Percentiles rank a stretch among this genome's conserved stretches.
Conservation (phyloP, 2,113 vertebrate species). For the Sprattus sprattus region DNA sequence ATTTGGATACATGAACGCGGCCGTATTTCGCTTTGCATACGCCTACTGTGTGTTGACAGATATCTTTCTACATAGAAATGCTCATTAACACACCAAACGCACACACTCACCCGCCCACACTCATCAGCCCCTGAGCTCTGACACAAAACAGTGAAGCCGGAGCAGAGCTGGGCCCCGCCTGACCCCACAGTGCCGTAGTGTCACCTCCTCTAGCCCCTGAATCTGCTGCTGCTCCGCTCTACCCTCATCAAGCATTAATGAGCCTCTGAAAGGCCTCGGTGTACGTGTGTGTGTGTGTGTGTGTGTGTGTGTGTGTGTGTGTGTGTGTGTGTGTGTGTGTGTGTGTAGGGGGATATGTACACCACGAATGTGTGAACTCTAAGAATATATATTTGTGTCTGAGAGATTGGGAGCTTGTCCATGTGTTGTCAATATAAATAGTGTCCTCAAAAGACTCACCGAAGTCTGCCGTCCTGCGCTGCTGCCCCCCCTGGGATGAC, state of each 20-base stretch:
- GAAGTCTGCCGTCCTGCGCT: slow-evolving; percentile 90
- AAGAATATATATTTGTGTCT: too few relatives aligned
- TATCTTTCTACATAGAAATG: background rate
- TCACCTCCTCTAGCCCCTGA: background rate
- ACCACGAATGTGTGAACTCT: too few relatives aligned
- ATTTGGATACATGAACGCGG: too few relatives aligned
- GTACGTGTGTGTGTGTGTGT: background rate
- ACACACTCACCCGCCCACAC: too few relatives aligned
- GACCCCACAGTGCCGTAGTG: background rate
- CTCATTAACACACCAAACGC: background rate
- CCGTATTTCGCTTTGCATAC: background rate
- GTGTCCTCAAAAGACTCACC: slow-evolving; percentile 69
- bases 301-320: background rate
- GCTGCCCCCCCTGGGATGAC: slow-evolving; percentile 94
- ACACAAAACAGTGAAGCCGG: too few relatives aligned
- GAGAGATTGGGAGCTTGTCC: too few relatives aligned
- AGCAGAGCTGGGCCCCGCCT: background rate
- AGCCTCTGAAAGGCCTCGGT: slow-evolving; percentile 28
- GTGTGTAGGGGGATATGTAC: background rate
- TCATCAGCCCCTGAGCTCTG: too few relatives aligned
- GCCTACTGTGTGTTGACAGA: too few relatives aligned
- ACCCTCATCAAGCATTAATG: slow-evolving; percentile 38
- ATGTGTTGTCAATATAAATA: background rate
- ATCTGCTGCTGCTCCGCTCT: background rate
- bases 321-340: background rate